phyloP scores from a whole-genome alignment of 2,797 vertebrate species.

The Periophthalmus magnuspinnatus region DNA sequence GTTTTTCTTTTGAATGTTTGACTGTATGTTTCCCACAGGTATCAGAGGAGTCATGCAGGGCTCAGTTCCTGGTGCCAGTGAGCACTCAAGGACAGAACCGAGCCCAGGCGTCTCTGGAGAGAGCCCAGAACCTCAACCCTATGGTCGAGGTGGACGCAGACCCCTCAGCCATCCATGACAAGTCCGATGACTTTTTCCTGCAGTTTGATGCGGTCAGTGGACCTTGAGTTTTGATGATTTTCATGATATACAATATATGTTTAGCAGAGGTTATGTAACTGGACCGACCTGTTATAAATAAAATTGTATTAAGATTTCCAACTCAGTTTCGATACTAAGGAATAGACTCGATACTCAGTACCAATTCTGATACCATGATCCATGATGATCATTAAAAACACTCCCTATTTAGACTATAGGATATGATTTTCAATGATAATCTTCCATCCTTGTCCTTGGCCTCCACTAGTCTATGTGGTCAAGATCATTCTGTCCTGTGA shows the following conservation, averaged over 20 bases:
- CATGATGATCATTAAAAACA: no score
- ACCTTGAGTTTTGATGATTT: no score
- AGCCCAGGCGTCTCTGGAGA: slow-evolving; percentile 87
- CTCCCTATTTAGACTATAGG: no score
- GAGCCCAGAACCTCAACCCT: slow-evolving; percentile 93
- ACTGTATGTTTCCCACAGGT: slow-evolving; percentile 72
- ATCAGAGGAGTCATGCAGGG: slow-evolving; percentile 81
- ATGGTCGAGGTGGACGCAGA: slow-evolving; percentile 93
- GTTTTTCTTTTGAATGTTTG: not conserved
- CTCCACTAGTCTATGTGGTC: no score
- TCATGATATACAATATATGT: no score
- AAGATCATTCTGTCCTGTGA: no score
- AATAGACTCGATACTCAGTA: no score
- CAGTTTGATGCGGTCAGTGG: slow-evolving; percentile 91
- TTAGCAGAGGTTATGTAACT: not conserved
- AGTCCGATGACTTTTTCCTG: slow-evolving; percentile 86
- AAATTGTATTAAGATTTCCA: no score
- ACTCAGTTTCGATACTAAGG: no score
- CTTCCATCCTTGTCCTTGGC: no score
- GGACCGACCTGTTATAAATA: not conserved
- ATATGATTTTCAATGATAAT: no score
- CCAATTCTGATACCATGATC: no score
- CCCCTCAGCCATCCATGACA: slow-evolving; percentile 76
- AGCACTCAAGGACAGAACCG: slow-evolving; percentile 83
- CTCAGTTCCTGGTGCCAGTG: slow-evolving; percentile 88